Base-by-base conservation (phyloP, 1,140 invertebrate genomes). In the Ptiloglossa arizonensis region DNA sequence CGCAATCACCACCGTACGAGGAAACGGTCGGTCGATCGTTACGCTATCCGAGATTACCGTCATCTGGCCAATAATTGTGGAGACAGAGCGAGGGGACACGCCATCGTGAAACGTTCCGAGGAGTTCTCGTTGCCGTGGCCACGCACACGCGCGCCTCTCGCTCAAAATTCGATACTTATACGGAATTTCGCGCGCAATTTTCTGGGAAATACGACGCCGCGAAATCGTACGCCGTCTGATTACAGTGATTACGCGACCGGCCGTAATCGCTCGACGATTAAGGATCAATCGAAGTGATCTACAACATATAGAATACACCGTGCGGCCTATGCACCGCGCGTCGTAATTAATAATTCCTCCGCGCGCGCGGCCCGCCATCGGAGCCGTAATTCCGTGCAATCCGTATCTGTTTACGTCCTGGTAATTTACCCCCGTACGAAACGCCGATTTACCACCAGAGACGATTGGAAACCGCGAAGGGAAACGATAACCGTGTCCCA, bases 11-110 rank as follows among this genome's bases (percentile, higher is more conserved):
- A 17, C 74, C 19, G 69, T 66, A 48, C 73, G 52, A 78, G 57
- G 70, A 71, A 83, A 56, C 48, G n/a, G 15, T 44, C n/a, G n/a
- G n/a, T 48, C n/a, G 46, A 19, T 52, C 32, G 44, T 73, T 46
- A n/a, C 38, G 56, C 68, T 52, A 73, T 48, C 57, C 74, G 5
- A 59, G 67, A 83, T 83, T 82, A 85, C 79, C 46, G 72, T 80
- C 69, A 79, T 79, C 83, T 70, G 50, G 22, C 13, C 57, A 35
- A 75, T 69, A 75, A 75, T 69, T 24, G n/a, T 35, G 73, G 22
- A 19, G 13, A 54, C 11, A 24, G 35, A 35, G 11, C 8, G 24
- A 38, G 52, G 24, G 24, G 54, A 75, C 73, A 75, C 64, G 48
- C 50, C 27, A 57, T 57, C 35, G 1, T 35, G 19, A 50, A 38